Percentiles rank a stretch among this genome's conserved stretches.
phyloP scores from a whole-genome alignment of 2,797 vertebrate species.

The Setipinna tenuifilis region DNA sequence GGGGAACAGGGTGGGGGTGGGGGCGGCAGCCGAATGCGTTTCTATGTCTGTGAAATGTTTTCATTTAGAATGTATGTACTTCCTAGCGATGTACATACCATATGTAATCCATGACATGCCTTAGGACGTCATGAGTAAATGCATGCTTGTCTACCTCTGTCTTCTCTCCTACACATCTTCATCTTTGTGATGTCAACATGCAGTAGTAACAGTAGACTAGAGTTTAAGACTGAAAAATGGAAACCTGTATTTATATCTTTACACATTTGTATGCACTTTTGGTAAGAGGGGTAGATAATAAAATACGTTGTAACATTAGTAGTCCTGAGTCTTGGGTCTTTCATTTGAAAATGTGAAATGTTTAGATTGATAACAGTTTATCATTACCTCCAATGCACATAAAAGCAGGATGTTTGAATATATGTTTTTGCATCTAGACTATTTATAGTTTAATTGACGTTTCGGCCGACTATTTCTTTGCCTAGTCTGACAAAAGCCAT shows the following conservation, averaged over 20 bases:
- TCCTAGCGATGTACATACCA: background rate
- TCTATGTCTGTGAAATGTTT: constrained; percentile 7
- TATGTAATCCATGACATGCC: background rate
- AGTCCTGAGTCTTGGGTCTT: background rate
- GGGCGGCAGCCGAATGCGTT: background rate
- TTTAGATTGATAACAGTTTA: too few relatives aligned
- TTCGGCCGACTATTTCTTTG: too few relatives aligned
- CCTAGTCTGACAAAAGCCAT: too few relatives aligned
- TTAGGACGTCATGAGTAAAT: constrained; percentile 17
- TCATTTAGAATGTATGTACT: constrained; percentile 16
- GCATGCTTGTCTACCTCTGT: constrained; percentile 58
- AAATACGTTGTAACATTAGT: constrained; percentile 50
- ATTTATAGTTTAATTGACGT: too few relatives aligned
- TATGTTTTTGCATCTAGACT: too few relatives aligned
- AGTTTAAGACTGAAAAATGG: constrained; percentile 63
- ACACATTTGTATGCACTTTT: constrained; percentile 71
- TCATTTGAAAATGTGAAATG: background rate
- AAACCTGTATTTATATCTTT: constrained; percentile 68
- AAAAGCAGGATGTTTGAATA: too few relatives aligned
- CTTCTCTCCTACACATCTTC: constrained; percentile 46
- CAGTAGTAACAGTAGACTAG: constrained; percentile 65
- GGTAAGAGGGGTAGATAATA: constrained; percentile 66
- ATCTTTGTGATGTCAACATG: constrained; percentile 59
- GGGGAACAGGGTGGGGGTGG: background rate
- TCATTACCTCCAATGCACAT: too few relatives aligned